Conservation (phyloP, 2,113 vertebrate genomes). For the Rousettus leschenaultii region DNA sequence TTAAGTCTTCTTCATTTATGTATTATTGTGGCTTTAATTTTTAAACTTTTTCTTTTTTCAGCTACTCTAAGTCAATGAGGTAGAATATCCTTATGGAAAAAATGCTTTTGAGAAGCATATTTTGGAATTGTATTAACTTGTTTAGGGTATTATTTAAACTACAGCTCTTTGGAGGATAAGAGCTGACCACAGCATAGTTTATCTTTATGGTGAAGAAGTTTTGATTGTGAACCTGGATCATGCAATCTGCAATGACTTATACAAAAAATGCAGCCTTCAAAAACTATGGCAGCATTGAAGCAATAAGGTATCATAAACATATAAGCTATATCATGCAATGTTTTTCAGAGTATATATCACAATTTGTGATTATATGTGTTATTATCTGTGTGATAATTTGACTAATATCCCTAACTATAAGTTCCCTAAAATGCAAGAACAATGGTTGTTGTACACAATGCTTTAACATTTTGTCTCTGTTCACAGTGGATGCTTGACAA, state of each 20-base stretch:
- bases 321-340: neutral
- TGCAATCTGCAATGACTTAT: neutral
- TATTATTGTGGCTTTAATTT: slow-evolving; percentile 32
- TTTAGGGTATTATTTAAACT: neutral
- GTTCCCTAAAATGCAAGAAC: neutral
- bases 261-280: neutral
- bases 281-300: neutral
- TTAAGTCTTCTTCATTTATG: slow-evolving; percentile 40
- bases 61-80: neutral
- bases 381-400: neutral
- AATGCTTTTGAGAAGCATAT: neutral
- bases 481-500: neutral
- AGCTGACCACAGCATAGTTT: neutral
- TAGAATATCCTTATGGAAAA: neutral
- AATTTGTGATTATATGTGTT: neutral
- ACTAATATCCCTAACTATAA: neutral
- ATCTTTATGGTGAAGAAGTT: neutral
- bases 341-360: neutral
- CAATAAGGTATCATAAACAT: neutral
- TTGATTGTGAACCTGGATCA: neutral
- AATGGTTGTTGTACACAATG: neutral
- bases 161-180: neutral
- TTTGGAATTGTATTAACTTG: neutral
- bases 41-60: slow-evolving; percentile 13
- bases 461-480: neutral